These are phyloP conservation scores for Cyprinodon diabolis DNA, from an alignment of 2,797 vertebrate genomes.

Conservation along the genomic window DNA sequence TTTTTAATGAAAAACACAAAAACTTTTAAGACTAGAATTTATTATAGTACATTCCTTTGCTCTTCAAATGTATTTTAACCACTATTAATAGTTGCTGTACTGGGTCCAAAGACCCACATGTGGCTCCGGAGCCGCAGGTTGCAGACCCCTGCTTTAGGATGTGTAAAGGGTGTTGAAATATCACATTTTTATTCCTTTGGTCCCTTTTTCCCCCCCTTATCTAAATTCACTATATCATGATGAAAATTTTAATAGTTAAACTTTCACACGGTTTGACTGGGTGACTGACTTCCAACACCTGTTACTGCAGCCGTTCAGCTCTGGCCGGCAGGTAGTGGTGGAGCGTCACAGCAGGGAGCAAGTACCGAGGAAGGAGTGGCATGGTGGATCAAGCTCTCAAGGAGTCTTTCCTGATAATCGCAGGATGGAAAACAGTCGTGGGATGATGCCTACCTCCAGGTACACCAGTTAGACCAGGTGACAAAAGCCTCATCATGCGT, in stretches of 20 bases:
- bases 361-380: conserved; percentile 95
- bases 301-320: conserved; percentile 84
- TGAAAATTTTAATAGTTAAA: too few species aligned
- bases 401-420: conserved; percentile 86
- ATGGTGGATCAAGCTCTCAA: conserved; percentile 87
- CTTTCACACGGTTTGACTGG: too few species aligned
- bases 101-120: too few species aligned
- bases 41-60: too few species aligned
- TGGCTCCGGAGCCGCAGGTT: too few species aligned
- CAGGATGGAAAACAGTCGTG: conserved; percentile 86
- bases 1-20: too few species aligned
- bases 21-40: too few species aligned
- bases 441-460: conserved; percentile 91
- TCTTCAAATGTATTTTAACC: too few species aligned
- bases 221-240: neutral
- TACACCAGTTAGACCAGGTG: conserved; percentile 60
- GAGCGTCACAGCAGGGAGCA: conserved; percentile 89
- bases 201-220: neutral
- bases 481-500: neutral
- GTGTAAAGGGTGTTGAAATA: too few species aligned
- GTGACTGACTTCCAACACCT: neutral
- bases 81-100: too few species aligned
- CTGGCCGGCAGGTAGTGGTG: conserved; percentile 90
- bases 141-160: neutral
- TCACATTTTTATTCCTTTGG: neutral